Conservation (phyloP, 1,140 invertebrate genomes). For the Zelostemma sp. region DNA sequence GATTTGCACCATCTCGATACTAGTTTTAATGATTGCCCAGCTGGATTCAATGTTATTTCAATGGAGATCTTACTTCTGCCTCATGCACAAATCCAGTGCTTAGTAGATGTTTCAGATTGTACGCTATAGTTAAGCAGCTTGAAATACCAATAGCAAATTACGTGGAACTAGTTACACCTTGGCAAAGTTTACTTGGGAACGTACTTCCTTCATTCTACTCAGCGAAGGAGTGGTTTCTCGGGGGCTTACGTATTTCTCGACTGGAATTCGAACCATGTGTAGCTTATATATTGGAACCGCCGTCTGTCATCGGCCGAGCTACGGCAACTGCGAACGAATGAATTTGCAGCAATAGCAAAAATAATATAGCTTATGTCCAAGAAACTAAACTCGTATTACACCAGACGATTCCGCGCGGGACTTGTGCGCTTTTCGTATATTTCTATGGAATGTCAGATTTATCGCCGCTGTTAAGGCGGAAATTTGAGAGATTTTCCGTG, state of each 20-base stretch:
- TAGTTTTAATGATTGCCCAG: too few species aligned
- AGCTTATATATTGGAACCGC: conserved; percentile 26
- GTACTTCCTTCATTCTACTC: neutral
- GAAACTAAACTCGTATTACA: neutral
- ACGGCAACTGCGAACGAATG: conserved; percentile 5
- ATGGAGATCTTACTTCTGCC: too few species aligned
- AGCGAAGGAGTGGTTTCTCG: conserved; percentile 19
- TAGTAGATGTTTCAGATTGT: too few species aligned
- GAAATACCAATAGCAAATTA: conserved; percentile 34
- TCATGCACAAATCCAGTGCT: too few species aligned
- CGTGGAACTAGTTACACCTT: conserved; percentile 7
- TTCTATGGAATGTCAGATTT: neutral
- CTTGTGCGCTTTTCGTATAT: neutral
- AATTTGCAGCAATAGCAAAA: conserved; percentile 3
- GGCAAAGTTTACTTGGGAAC: conserved; percentile 19
- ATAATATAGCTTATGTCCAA: conserved; percentile 6
- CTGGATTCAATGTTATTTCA: too few species aligned
- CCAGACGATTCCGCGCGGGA: neutral
- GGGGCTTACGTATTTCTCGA: conserved; percentile 26
- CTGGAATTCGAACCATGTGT: conserved; percentile 27
- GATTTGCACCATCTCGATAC: too few species aligned
- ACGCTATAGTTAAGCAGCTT: conserved; percentile 14
- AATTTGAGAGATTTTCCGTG: too few species aligned
- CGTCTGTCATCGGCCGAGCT: too few species aligned
- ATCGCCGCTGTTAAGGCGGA: too few species aligned